Conservation (phyloP, 1,140 invertebrate genomes). For the Anastrepha ludens region DNA sequence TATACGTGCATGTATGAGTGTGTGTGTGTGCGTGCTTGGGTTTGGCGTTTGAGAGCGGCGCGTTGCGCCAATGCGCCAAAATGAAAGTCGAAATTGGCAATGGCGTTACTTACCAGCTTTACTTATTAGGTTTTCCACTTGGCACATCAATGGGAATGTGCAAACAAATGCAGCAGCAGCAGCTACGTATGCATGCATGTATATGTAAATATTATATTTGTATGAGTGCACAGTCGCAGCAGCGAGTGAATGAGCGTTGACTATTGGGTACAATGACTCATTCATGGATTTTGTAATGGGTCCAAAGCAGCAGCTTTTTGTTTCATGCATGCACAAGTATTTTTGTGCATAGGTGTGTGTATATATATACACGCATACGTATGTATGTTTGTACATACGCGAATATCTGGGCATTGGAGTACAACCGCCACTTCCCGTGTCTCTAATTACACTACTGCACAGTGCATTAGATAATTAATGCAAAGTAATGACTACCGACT, state of each 20-base stretch:
- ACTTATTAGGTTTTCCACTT: background rate
- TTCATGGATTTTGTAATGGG: constrained; percentile 29
- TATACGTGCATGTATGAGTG: background rate
- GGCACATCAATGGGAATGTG: background rate
- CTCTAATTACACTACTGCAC: background rate
- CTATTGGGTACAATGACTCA: constrained; percentile 42
- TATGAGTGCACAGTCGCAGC: too few relatives aligned
- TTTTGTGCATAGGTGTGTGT: background rate
- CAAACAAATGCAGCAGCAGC: background rate
- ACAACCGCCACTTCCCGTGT: constrained; percentile 19
- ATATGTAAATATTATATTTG: background rate
- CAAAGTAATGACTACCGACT: constrained; percentile 40
- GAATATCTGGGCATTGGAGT: background rate
- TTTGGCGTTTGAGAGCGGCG: background rate
- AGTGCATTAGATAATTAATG: constrained; percentile 45
- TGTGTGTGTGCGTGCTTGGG: too few relatives aligned
- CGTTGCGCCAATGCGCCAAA: constrained; percentile 27
- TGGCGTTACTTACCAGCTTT: background rate
- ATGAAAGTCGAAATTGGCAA: constrained; percentile 23
- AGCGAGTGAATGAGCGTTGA: background rate
- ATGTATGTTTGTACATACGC: background rate
- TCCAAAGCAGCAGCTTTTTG: background rate
- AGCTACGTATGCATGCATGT: background rate
- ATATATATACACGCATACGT: background rate
- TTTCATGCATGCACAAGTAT: constrained; percentile 3